Base-by-base conservation (phyloP, 2,888 invertebrate genomes). In the Limnephilus auricula region DNA sequence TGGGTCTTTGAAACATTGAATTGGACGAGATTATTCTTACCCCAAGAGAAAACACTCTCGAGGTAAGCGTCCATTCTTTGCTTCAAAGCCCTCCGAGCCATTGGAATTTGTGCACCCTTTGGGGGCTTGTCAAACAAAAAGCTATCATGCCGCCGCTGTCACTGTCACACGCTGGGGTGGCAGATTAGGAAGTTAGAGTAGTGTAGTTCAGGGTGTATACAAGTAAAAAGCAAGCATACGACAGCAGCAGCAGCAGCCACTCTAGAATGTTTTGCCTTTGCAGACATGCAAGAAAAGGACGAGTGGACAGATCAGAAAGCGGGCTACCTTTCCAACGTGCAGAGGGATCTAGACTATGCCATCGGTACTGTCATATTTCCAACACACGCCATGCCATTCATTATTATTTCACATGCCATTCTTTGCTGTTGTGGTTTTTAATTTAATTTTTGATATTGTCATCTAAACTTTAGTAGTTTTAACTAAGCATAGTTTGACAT, bases 241-340 rank as follows among this genome's bases (percentile, higher is more conserved):
- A 15, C 18, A n/a, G 50, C 25, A n/a, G 65, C 3, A 2, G 2
- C 18, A n/a, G 50, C 25, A n/a, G 65, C n/a, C 25, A 9, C 65
- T 65, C 6, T 65, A 65, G 65, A 65, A 65, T 65, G 65, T 65
- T 65, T 65, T 65, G 65, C 65, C 25, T 65, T 65, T 65, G 65
- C 65, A 93, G 93, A 90, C 91, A 92, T 91, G 84, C 89, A 84
- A 32, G 30, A 94, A 95, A 0, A 92, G 85, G 83, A 37, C 37
- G 34, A 90, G 96, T 95, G 95, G 95, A 96, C 96, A 96, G 96
- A 96, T 94, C 96, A 96, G 93, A 97, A 95, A 94, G 96, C 96
- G 85, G 95, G 96, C 92, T 94, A 94, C 92, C 92, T 95, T 82
- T 93, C 92, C n/a, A 91, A 90, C 40, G 92, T 93, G 65, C 92